Conservation (phyloP, 2,888 invertebrate species). For the Dilophus febrilis region DNA sequence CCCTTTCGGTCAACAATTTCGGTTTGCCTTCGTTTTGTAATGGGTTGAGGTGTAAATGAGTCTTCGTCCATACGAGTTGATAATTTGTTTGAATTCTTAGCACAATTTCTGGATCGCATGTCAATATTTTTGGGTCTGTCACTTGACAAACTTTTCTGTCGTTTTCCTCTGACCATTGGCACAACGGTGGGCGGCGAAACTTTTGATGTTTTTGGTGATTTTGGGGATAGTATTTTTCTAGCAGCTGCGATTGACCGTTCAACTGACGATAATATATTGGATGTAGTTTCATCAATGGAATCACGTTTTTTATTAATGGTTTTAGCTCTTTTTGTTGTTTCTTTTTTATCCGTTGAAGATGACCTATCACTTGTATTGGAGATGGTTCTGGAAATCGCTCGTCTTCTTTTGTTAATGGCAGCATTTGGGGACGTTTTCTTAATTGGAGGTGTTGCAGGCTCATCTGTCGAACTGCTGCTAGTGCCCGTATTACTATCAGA, state of each 20-base stretch:
- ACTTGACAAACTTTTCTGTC: conserved; percentile 34
- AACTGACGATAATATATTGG: too few relatives aligned
- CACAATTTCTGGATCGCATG: conserved; percentile 45
- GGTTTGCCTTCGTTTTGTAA: conserved; percentile 2
- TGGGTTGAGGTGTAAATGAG: background rate
- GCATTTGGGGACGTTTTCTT: background rate
- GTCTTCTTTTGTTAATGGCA: conserved; percentile 5
- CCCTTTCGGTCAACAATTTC: conserved; percentile 10
- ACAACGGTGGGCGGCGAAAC: too few relatives aligned
- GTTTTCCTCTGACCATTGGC: too few relatives aligned
- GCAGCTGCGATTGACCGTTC: too few relatives aligned
- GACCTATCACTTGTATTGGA: conserved; percentile 11
- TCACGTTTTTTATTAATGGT: too few relatives aligned
- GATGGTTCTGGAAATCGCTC: conserved; percentile 10
- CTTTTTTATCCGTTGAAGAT: too few relatives aligned
- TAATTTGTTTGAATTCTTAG: conserved; percentile 22
- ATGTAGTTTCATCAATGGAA: too few relatives aligned
- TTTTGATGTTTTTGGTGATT: too few relatives aligned
- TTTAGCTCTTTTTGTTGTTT: too few relatives aligned
- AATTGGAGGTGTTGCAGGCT: conserved; percentile 19
- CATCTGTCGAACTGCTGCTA: conserved; percentile 30
- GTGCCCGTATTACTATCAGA: conserved; percentile 12
- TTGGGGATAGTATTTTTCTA: too few relatives aligned
- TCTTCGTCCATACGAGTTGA: too few relatives aligned
- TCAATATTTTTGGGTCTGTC: conserved; percentile 50